Evolutionary conservation across 2,888 invertebrate genomes (phyloP), one percentile per base, ranked within the genome.

Genomic region (Eupithecia abbreviata): DNA sequence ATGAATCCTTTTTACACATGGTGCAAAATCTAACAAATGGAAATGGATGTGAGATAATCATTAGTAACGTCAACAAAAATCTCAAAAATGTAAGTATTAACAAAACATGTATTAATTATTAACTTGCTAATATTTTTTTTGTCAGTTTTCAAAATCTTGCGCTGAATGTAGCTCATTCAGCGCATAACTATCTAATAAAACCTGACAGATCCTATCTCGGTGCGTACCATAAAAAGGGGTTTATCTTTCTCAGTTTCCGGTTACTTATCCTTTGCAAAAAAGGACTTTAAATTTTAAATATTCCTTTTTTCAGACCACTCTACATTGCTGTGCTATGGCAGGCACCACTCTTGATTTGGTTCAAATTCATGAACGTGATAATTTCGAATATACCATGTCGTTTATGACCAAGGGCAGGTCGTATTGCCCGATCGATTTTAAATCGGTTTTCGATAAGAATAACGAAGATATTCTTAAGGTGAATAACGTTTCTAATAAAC

Each of bases 1-100:
- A 92, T 69, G 42, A 65, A 4, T 83, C 83, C 18, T 92, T 93
- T 71, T 82, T 76, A 5, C 90, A 92, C 71, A 88, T 90, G 88
- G 82, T 92, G 2, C 51, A 85, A 12, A 76, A 18, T 42, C 79
- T 77, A 0, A 91, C 90, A 0, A 86, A 89, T 9, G 89, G 89
- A 4, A 12, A 79, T 7, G 92, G 92, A 15, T 91, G 91, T 71
- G 67, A 87, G 3, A 71, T 91, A 18, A 79, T 90, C 15, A 83
- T 93, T 18, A 88, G 86, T 49, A 86, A 87, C 71, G 78, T 87
- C 0, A 84, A 82, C 69, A 88, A 84, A 70, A 82, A 85, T 5
- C 81, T 91, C 4, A 91, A 87, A 82, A 85, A 88, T 74, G 93
- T 93, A 9, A 18, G 76, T 71, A 13, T 62, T 18, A 15, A 1